Percentiles rank a stretch among this genome's conserved stretches.
phyloP scores from a whole-genome alignment of 2,797 vertebrate species.

The Hipposideros larvatus region DNA sequence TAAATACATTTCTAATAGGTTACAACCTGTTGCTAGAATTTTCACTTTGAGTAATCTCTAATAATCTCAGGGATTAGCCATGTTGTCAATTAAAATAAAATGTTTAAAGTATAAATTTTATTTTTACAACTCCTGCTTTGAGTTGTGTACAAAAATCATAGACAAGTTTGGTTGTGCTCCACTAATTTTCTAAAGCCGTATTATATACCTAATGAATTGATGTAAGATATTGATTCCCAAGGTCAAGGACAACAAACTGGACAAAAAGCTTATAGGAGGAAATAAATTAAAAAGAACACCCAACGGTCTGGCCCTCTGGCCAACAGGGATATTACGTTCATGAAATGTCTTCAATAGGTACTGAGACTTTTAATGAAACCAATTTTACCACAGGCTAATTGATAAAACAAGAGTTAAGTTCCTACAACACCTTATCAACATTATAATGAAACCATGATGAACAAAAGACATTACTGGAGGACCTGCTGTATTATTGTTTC shows the following conservation, averaged over 20 bases:
- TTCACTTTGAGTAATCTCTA: neutral
- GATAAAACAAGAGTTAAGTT: neutral
- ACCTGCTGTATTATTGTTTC: neutral
- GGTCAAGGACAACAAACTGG: neutral
- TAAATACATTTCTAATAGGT: neutral
- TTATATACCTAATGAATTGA: neutral
- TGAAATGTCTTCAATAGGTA: no score
- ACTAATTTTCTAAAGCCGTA: neutral
- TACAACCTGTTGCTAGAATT: neutral
- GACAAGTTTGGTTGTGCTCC: neutral
- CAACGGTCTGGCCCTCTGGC: neutral
- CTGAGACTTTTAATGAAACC: neutral
- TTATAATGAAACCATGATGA: neutral
- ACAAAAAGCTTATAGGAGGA: neutral
- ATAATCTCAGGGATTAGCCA: neutral
- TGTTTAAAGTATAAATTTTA: neutral
- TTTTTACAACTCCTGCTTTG: neutral
- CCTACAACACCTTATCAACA: neutral
- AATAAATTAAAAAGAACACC: neutral
- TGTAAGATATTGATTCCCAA: neutral
- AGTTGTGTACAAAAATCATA: neutral
- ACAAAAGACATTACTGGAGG: neutral
- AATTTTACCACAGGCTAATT: neutral
- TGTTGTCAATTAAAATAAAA: neutral
- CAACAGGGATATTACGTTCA: neutral